Base-by-base conservation (phyloP, 2,888 invertebrate species). In the Tuta absoluta region DNA sequence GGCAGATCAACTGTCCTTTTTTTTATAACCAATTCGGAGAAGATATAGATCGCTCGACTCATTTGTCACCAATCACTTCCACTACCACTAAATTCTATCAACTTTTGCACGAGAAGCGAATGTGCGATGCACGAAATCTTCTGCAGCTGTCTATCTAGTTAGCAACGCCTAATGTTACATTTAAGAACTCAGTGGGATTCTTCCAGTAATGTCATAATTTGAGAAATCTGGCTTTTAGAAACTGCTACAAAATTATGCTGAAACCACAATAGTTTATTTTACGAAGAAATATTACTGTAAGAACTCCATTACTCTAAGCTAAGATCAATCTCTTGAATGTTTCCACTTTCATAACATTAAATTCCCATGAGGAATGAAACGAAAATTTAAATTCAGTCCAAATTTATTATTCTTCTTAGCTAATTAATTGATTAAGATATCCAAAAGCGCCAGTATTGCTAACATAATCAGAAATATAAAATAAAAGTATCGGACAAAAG, bases 21-120 rank as follows among this genome's bases (percentile, higher is more conserved):
- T 69, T 59, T 63, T 61, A 33, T 33, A 66, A 64, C 65, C 58
- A 72, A 69, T 74, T 69, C 69, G 69, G 71, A 73, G 91, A 89
- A 91, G 91, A 91, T 91, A 90, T 91, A 89, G 91, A 86, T 81
- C 84, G 87, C 85, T 83, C 84, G 84, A 88, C 85, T 84, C 77
- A 74, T 78, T 79, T 79, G 79, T 84, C 90, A 89, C 89, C 84
- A 82, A 81, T 87, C 90, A 89, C 87, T 82, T 77, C 78, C 87
- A 88, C 84, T 80, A 77, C 79, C 89, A 89, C 89, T 82, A 76
- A 87, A 82, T 77, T 86, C 80, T 89, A 79, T 84, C 80, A 85
- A 86, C 84, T 89, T 81, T 85, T 91, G 91, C 91, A 91, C 91
- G 91, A 90, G 85, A 88, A 87, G 90, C 91, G 91, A 91, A 91